Evolutionary conservation across 1,140 invertebrate species (phyloP), one percentile per base, ranked within the genome.

Genomic region (Musca vetustissima): DNA sequence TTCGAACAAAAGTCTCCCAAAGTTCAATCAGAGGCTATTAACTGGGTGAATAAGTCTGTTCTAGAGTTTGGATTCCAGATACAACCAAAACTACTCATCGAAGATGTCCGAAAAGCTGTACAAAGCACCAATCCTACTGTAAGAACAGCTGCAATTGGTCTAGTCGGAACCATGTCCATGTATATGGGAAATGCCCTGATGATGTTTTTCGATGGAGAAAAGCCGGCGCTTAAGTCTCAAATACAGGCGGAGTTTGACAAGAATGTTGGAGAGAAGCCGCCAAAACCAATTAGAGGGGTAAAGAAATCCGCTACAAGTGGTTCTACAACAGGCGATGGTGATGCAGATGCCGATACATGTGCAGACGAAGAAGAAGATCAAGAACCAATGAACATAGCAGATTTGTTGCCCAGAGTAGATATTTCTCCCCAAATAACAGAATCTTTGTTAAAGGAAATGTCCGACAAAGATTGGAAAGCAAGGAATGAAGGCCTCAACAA

Each of bases 391-490:
- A 90, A 88, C 75, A 84, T 90, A 7, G 85, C 88, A 66, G 92
- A 94, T 77, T 75, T 91, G 47, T 74, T 94, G 69, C 87, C 92
- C 9, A 84, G 93, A 43, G 88, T 90, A 13, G 95, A 98, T 79
- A 93, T 98, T 64, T 91, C 91, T 69, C 86, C 87, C n/a, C 90
- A 92, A 74, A 91, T 98, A 52, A 96, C 93, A 1, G 91, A 94
- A 68, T 80, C 88, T 0, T 81, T 98, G 0, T 82, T 98, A 0
- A 89, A 87, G 49, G 93, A 97, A 82, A 84, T 98, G 68, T 86
- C 87, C 25, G 95, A 98, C 82, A 98, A 97, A 83, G 96, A 97
- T 81, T 98, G 96, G 96, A 98, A 97, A 85, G 90, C 89, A 64
- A 77, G 81, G n/a, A 82, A 82, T 69, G 81, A 83, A 57, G 81